Evolutionary conservation across 2,888 invertebrate species (phyloP), one percentile per base, ranked within the genome.

Genomic region (Pelosia muscerda): DNA sequence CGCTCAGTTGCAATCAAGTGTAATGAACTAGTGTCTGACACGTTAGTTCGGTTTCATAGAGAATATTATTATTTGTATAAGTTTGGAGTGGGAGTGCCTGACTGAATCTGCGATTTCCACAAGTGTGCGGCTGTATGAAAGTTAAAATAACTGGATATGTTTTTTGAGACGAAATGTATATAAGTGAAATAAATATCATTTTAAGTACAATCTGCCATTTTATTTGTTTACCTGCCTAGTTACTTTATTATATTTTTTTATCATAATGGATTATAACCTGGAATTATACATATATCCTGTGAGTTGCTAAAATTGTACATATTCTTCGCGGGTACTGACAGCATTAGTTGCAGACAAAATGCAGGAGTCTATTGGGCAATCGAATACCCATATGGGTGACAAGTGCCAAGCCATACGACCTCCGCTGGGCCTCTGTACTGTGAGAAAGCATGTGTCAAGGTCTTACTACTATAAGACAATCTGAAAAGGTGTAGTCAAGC

Each of bases 121-220:
- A 64, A 69, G 69, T 65, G 83, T 81, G 84, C 74, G 88, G 84
- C 79, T 81, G 73, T 79, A 83, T 84, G 88, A 82, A 82, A 82
- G 86, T 79, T 68, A n/a, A n/a, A n/a, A n/a, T n/a, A 59, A 74
- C 82, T 78, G 81, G 76, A 71, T 81, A 81, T 79, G 71, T 82
- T 79, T 82, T 79, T 78, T 82, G 85, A 87, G 87, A 86, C 83
- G 85, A 81, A 86, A 86, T 92, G 93, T 93, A 93, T 88, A 93
- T 92, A 93, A 88, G 86, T 87, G 81, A 87, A 92, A 88, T 92
- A 92, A 92, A 92, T 90, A 88, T 90, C 85, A 88, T 86, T 88
- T 84, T 93, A 92, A 92, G 92, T 90, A 91, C 70, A 80, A n/a
- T 38, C 65, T 67, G 55, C 8, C 61, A 68, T 81, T 70, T 28